phyloP scores from a whole-genome alignment of 2,113 vertebrate species.

The Callopanchax toddi region DNA sequence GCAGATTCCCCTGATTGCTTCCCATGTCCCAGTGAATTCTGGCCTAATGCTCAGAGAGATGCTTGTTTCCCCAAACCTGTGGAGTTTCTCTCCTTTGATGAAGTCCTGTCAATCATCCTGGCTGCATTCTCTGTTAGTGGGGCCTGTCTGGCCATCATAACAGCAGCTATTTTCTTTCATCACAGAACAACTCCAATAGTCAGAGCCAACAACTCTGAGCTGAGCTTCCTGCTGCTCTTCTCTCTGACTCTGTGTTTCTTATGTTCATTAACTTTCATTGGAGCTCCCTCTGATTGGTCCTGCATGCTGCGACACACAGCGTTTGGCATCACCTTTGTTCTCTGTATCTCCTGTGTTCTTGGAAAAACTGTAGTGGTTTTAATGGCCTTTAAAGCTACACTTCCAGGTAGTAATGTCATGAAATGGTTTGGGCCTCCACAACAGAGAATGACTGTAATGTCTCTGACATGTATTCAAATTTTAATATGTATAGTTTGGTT shows the following conservation, averaged over 20 bases:
- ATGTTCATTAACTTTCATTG: too few species aligned
- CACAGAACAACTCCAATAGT: conserved; percentile 70
- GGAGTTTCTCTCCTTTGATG: conserved; percentile 72
- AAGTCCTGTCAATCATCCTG: conserved; percentile 66
- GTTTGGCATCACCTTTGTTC: too few species aligned
- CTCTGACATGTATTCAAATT: neutral
- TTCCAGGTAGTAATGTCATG: neutral
- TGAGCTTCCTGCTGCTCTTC: conserved; percentile 2
- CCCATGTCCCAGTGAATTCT: conserved; percentile 62
- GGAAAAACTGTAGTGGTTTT: too few species aligned
- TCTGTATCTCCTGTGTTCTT: too few species aligned
- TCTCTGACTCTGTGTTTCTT: too few species aligned
- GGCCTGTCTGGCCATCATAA: conserved; percentile 50
- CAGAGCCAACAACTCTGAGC: conserved; percentile 67
- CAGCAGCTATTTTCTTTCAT: conserved; percentile 58
- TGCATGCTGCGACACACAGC: too few species aligned
- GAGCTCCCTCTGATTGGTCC: too few species aligned
- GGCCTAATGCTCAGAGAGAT: conserved; percentile 65
- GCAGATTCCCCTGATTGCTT: conserved; percentile 71
- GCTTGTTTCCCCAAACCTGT: conserved; percentile 66
- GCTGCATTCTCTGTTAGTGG: conserved; percentile 62
- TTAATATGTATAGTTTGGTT: neutral
- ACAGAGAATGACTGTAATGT: neutral
- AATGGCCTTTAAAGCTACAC: too few species aligned
- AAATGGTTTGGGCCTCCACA: conserved; percentile 1